Evolutionary conservation across 2,888 invertebrate genomes (phyloP).

Genomic region (Podotricha telesiphe): DNA sequence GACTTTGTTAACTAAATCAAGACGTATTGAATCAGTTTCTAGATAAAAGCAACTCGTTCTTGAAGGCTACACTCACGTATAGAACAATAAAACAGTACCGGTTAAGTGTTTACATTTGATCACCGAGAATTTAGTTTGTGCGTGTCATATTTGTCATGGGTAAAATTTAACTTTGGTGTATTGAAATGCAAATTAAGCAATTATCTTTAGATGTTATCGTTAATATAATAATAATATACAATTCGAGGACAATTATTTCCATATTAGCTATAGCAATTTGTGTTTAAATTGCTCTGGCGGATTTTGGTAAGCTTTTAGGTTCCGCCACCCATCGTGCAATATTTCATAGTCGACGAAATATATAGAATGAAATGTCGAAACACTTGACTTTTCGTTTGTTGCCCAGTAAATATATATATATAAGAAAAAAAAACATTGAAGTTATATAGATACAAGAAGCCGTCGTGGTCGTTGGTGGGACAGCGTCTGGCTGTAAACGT

Average conservation of each 20-base stretch:
- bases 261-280: neutral
- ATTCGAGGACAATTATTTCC: neutral
- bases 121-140: constrained; percentile 11
- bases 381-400: too few relatives aligned
- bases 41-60: constrained; percentile 46
- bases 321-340: neutral
- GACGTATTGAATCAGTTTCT: constrained; percentile 40
- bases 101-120: constrained; percentile 17
- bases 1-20: constrained; percentile 31
- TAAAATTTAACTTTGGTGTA: constrained; percentile 10
- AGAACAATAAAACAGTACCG: constrained; percentile 24
- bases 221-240: neutral
- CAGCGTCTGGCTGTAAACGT: too few relatives aligned
- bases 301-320: neutral
- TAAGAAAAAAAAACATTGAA: neutral
- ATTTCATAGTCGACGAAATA: too few relatives aligned
- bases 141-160: constrained; percentile 6
- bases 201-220: neutral
- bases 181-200: constrained; percentile 7
- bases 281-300: neutral
- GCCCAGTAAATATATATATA: too few relatives aligned
- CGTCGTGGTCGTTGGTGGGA: too few relatives aligned
- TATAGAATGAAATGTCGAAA: too few relatives aligned
- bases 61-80: constrained; percentile 30
- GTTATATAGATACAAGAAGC: neutral